A percentile compares a stretch with the other conserved stretches of the same genome.
Conservation (phyloP, 2,888 invertebrate genomes). For the Prosopocoilus inquinatus region DNA sequence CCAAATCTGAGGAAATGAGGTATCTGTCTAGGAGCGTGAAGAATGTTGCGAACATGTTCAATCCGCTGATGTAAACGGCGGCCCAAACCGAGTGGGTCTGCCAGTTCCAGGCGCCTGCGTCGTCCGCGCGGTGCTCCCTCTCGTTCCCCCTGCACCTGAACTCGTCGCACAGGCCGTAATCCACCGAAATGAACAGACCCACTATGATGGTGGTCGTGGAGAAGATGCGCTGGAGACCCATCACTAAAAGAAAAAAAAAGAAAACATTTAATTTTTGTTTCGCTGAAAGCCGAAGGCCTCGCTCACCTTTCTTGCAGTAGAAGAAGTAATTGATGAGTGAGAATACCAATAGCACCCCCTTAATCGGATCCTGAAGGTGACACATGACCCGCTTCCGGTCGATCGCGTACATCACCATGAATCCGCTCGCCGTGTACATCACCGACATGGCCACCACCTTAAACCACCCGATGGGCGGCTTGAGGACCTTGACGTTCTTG, state of each 20-base stretch:
- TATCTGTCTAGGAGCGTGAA: constrained; percentile 53
- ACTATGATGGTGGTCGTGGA: constrained; percentile 60
- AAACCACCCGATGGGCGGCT: constrained; percentile 47
- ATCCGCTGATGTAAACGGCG: constrained; percentile 54
- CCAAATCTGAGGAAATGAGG: constrained; percentile 36
- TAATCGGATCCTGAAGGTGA: constrained; percentile 62
- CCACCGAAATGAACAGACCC: constrained; percentile 60
- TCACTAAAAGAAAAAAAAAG: constrained; percentile 47
- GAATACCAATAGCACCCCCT: constrained; percentile 58
- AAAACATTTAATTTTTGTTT: neutral
- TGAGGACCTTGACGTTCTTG: constrained; percentile 34
- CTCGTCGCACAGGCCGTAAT: constrained; percentile 61
- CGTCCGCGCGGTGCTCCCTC: constrained; percentile 44
- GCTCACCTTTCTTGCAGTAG: constrained; percentile 59
- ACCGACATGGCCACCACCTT: constrained; percentile 50
- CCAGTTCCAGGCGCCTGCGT: constrained; percentile 52
- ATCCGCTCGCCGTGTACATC: constrained; percentile 51
- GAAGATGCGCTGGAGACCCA: constrained; percentile 60
- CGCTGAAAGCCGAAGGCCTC: neutral
- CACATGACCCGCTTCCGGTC: constrained; percentile 58
- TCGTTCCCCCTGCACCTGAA: constrained; percentile 59
- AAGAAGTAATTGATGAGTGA: constrained; percentile 60
- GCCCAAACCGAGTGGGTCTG: constrained; percentile 58
- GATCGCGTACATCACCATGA: constrained; percentile 53
- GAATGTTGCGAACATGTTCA: constrained; percentile 56